Base-by-base conservation (phyloP, 1,140 invertebrate genomes). In the Sesamia nonagrioides region DNA sequence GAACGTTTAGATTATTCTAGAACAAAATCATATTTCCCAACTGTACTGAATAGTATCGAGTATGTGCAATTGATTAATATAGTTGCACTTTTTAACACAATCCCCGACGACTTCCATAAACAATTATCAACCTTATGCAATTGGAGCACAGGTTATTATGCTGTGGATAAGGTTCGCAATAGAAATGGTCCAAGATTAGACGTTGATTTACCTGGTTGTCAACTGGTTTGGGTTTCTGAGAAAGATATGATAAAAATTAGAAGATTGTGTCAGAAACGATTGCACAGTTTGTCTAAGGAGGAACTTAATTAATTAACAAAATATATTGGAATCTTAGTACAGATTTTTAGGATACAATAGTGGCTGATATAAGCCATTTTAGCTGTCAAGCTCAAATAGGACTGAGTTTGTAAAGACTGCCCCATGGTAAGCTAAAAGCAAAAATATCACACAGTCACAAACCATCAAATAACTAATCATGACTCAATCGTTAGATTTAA, bases 21-120 rank as follows among this genome's bases (percentile, higher is more conserved):
- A 50, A 50, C 13, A n/a, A 50, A 4, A 11, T 13, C 6, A n/a
- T 37, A 54, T 52, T 11, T 54, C 6, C 48, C 17, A 7, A 11
- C 68, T 5, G n/a, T 71, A 71, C 50, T 33, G 33, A 71, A 54
- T 18, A 15, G 48, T 27, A 15, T 27, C 54, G 27, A 5, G 54
- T 54, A 71, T 54, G 27, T 71, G 50, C 27, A 35, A 37, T 71
- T 71, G 68, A 71, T 71, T 37, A 71, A 71, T 71, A 50, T 13
- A 37, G n/a, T 35, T 71, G 68, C 68, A 71, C 48, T 71, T 54
- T 71, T 52, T 35, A 71, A 54, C 15, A 54, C 8, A 27, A 11
- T 17, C 27, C 21, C 2, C 9, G 5, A n/a, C 45, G 27, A 15
- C 21, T 50, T 50, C 3, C 0, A n/a, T 13, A 6, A 13, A 27